A percentile compares a stretch with the other conserved stretches of the same genome.
Conservation (phyloP, 92 coral and sea anemone species). For the Epizoanthus scotinus region DNA sequence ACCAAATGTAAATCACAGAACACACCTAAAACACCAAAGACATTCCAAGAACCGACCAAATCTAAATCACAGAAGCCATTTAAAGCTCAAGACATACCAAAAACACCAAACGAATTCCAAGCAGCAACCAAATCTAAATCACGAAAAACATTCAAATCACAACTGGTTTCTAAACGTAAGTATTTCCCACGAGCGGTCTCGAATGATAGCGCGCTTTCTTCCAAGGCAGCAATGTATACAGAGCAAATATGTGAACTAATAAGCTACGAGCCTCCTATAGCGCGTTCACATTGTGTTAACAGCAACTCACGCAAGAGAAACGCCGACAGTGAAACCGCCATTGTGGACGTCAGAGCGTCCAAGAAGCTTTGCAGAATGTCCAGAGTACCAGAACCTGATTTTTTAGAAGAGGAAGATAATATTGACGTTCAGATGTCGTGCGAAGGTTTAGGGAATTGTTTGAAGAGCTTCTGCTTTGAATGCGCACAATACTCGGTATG, state of each 20-base stretch:
- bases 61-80: too few species aligned
- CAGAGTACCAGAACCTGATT: not conserved
- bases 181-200: too few species aligned
- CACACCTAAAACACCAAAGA: too few species aligned
- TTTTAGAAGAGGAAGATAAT: not conserved
- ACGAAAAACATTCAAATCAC: too few species aligned
- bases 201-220: too few species aligned
- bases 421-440: not conserved
- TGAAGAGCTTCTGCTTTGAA: slow-evolving; percentile 23
- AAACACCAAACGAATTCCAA: too few species aligned
- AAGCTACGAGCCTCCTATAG: not conserved
- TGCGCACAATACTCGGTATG: not conserved
- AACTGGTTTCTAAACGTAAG: too few species aligned
- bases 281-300: not conserved
- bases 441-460: slow-evolving; percentile 4
- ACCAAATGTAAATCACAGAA: not conserved
- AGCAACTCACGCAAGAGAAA: slow-evolving; percentile 22
- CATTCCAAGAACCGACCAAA: too few species aligned
- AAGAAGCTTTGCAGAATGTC: slow-evolving; percentile 11
- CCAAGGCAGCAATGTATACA: not conserved
- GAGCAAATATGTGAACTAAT: not conserved
- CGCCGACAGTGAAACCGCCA: slow-evolving; percentile 4
- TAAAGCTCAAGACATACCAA: too few species aligned
- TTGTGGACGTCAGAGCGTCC: not conserved
- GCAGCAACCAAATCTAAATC: too few species aligned